Evolutionary conservation across 1,140 invertebrate genomes (phyloP), one percentile per base, ranked within the genome.

Genomic region (Drosophila equinoxialis): DNA sequence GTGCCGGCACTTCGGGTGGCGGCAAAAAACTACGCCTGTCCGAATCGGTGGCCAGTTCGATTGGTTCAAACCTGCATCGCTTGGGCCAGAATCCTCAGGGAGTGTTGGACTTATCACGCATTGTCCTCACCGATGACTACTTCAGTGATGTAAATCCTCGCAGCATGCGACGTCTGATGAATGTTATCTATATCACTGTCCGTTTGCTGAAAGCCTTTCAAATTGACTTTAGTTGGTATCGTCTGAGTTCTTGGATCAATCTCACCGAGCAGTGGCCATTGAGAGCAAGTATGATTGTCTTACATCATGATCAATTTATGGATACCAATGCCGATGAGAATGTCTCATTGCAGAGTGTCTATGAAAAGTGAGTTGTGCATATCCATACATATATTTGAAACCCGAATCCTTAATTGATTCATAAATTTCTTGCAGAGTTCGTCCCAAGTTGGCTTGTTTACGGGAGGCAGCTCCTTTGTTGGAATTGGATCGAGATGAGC

Each of bases 181-280:
- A 99, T 92, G 98, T 99, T 72, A 96, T 99, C 51, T 98, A 99
- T 85, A 96, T 99, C 17, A 99, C 98, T 70, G 98, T 98, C 65
- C 96, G 98, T 51, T 94, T 99, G 68, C 93, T 99, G 71, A 98
- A 99, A 94, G 97, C 98, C 82, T 99, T 99, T 94, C 98, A 99
- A 93, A 98, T 99, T 73, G 98, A 99, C 91, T 99, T 99, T 93
- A 99, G 98, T 92, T 99, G 98, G 98, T 98, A 99, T 93, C 96
- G 98, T 77, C 93, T 99, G 73, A 97, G 98, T 60, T 97, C 97
- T 61, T 99, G 98, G 98, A 97, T 99, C 57, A 99, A 99, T 92
- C 96, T 99, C 37, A 99, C 98, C 0, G 99, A 99, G 92, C 98
- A 99, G 92, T 99, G 98, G 98, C 98, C 98, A 0, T 98, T 98